Evolutionary conservation across 2,797 vertebrate genomes (phyloP).

Genomic region (Clarias laeviceps): DNA sequence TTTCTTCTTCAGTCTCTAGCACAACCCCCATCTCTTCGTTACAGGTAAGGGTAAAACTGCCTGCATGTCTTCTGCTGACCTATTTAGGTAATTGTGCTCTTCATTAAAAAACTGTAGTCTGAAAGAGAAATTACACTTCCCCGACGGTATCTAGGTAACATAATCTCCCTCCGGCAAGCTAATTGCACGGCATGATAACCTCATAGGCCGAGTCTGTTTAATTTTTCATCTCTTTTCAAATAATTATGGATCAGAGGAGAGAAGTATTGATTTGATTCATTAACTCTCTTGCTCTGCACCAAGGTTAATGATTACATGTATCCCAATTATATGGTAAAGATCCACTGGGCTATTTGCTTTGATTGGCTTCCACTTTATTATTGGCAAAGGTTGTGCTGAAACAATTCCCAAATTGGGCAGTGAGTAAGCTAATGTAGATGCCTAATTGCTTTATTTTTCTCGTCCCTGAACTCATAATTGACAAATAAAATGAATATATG

Average conservation of each 20-base stretch:
- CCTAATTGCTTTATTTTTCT: slow-evolving; percentile 57
- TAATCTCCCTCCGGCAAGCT: slow-evolving; percentile 94
- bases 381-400: slow-evolving; percentile 72
- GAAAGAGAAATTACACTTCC: slow-evolving; percentile 94
- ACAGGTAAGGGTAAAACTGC: slow-evolving; percentile 74
- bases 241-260: slow-evolving; percentile 99
- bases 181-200: slow-evolving; percentile 96
- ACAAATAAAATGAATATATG: slow-evolving; percentile 66
- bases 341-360: slow-evolving; percentile 83
- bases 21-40: slow-evolving; percentile 66
- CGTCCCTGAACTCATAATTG: slow-evolving; percentile 59
- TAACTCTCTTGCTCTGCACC: slow-evolving; percentile 88
- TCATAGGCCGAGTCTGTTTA: slow-evolving; percentile 92
- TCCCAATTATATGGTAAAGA: slow-evolving; percentile 88
- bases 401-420: slow-evolving; percentile 64
- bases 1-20: background rate
- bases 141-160: slow-evolving; percentile 98
- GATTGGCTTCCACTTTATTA: slow-evolving; percentile 85
- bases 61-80: slow-evolving; percentile 85
- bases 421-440: slow-evolving; percentile 55
- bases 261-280: slow-evolving; percentile 99
- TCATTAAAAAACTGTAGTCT: slow-evolving; percentile 87
- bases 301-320: slow-evolving; percentile 98
- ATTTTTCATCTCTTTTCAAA: slow-evolving; percentile 99
- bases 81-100: slow-evolving; percentile 90